phyloP scores from a whole-genome alignment of 2,113 vertebrate genomes.

The Mus pahari region DNA sequence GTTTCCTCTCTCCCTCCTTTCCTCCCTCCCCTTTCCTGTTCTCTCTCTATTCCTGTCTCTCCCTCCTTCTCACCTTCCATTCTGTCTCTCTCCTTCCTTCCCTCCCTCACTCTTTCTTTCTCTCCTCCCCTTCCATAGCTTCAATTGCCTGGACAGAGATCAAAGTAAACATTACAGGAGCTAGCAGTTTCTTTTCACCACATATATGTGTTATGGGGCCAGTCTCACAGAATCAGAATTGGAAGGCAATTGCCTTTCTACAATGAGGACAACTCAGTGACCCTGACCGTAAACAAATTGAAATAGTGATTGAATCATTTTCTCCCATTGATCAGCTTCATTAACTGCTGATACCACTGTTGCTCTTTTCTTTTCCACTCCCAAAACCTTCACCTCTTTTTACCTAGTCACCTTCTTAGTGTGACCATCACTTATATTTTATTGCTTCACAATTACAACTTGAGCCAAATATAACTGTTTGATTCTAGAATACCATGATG shows the following conservation, averaged over 20 bases:
- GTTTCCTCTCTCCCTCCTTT: not conserved
- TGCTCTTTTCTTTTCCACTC: not conserved
- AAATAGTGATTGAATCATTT: not conserved
- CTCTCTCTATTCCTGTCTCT: not conserved
- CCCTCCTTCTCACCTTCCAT: too few species aligned
- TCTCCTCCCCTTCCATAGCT: too few species aligned
- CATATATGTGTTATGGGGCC: too few species aligned
- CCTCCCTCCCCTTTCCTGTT: not conserved
- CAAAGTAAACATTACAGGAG: not conserved
- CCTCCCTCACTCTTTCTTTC: too few species aligned
- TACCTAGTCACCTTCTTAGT: not conserved
- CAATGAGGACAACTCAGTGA: not conserved
- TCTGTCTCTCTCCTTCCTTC: not conserved
- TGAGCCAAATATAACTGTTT: not conserved
- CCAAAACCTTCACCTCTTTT: not conserved
- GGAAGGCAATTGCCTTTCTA: not conserved
- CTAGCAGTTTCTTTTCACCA: too few species aligned
- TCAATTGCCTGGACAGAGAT: not conserved
- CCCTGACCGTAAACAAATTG: not conserved
- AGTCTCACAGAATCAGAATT: not conserved
- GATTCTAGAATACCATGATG: too few species aligned
- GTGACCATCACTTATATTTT: not conserved
- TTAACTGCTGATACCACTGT: not conserved
- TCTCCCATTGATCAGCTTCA: not conserved
- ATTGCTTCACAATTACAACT: not conserved